phyloP scores from a whole-genome alignment of 1,140 invertebrate species.

The Agrypnia vestita region DNA sequence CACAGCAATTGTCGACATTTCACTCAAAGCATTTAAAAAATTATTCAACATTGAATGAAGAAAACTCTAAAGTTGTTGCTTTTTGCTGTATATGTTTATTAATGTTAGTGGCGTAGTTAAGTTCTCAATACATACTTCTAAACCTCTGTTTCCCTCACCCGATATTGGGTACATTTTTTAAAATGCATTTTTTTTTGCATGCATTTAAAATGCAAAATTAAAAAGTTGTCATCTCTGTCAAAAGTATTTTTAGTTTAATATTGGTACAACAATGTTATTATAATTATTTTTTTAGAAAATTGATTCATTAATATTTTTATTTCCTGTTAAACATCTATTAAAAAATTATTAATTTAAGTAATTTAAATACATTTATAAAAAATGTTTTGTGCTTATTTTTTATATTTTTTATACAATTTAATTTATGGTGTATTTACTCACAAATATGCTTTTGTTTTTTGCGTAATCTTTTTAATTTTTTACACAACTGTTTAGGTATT shows the following conservation, averaged over 20 bases:
- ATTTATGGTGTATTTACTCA: neutral
- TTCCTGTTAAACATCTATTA: conserved; percentile 22
- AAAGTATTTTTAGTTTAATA: neutral
- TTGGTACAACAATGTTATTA: neutral
- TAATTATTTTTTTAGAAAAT: neutral
- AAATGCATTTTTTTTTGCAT: too few relatives aligned
- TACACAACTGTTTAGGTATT: neutral
- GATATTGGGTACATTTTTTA: neutral
- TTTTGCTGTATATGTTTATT: neutral
- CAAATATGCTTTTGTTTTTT: neutral
- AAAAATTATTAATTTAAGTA: neutral
- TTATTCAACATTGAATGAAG: too few relatives aligned
- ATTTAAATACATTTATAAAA: neutral
- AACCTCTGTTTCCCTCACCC: too few relatives aligned
- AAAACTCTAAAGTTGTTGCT: too few relatives aligned
- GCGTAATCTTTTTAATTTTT: neutral
- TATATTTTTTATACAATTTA: neutral
- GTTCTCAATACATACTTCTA: neutral
- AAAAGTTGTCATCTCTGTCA: conserved; percentile 4
- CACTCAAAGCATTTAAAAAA: too few relatives aligned
- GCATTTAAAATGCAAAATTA: neutral
- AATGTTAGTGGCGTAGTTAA: neutral
- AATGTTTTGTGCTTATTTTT: neutral
- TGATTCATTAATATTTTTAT: neutral
- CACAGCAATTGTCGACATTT: too few relatives aligned